Conservation (phyloP, 1,140 invertebrate genomes). For the Neocloeon triangulifer region DNA sequence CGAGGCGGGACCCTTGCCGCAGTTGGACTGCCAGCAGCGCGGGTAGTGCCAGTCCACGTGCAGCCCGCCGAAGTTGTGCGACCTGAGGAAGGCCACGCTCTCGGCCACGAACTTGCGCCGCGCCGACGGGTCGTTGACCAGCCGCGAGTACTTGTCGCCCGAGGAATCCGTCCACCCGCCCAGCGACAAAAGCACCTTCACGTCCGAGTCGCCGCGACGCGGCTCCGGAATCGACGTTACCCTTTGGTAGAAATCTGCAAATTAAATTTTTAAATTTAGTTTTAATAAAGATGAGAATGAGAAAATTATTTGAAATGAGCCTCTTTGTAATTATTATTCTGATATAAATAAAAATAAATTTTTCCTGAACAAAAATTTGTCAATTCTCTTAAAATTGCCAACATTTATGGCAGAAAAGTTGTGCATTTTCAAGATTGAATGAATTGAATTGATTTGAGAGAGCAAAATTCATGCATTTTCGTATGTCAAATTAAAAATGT, state of each 20-base stretch:
- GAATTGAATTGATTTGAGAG: background rate
- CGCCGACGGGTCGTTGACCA: slow-evolving; percentile 35
- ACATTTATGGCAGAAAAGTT: too few species aligned
- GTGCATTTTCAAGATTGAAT: too few species aligned
- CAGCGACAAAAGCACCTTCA: slow-evolving; percentile 45
- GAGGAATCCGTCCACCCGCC: slow-evolving; percentile 81
- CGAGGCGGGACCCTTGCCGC: slow-evolving; percentile 45
- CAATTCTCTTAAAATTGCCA: background rate
- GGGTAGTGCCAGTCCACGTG: slow-evolving; percentile 84
- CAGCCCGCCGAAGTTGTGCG: slow-evolving; percentile 55
- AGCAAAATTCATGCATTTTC: background rate
- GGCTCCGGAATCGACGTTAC: slow-evolving; percentile 5
- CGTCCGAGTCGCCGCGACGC: slow-evolving; percentile 19
- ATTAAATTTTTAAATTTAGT: too few species aligned
- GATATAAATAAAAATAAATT: too few species aligned
- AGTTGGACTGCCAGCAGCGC: slow-evolving; percentile 76
- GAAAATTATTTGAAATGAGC: too few species aligned
- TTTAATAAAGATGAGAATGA: slow-evolving; percentile 8
- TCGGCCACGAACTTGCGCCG: slow-evolving; percentile 44
- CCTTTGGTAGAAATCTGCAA: slow-evolving; percentile 40
- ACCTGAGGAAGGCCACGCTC: slow-evolving; percentile 39
- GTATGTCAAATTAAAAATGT: background rate
- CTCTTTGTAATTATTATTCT: too few species aligned
- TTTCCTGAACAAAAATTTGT: background rate
- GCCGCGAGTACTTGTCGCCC: slow-evolving; percentile 58